These are phyloP conservation scores for Volucella inflata DNA, from an alignment of 2,888 invertebrate genomes.

Conservation along the genomic window DNA sequence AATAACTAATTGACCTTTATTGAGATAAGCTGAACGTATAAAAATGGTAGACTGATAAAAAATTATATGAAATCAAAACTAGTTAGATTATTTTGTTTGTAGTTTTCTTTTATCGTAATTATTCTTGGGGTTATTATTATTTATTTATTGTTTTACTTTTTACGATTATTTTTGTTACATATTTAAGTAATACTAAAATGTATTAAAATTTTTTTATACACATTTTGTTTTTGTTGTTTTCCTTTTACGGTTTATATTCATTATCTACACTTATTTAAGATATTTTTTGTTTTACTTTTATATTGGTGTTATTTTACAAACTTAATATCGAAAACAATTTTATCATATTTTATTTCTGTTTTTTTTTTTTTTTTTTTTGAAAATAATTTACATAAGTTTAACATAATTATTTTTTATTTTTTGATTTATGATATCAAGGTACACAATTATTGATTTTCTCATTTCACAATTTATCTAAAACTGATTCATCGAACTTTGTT, in stretches of 20 bases:
- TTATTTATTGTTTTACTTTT: constrained; percentile 8
- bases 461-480: constrained; percentile 38
- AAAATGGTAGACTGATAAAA: constrained; percentile 51
- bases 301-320: constrained; percentile 75
- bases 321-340: constrained; percentile 52
- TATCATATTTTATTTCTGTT: not conserved
- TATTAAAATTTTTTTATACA: constrained; percentile 69
- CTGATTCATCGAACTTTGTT: constrained; percentile 58
- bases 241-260: constrained; percentile 51
- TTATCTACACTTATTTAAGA: constrained; percentile 73
- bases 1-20: constrained; percentile 82
- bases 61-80: constrained; percentile 35
- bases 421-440: constrained; percentile 63
- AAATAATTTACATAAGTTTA: constrained; percentile 46
- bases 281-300: constrained; percentile 51
- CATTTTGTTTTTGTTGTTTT: constrained; percentile 33
- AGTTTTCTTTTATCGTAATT: constrained; percentile 43
- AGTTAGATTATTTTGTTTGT: constrained; percentile 2
- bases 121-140: constrained; percentile 42
- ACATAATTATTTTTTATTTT: constrained; percentile 15
- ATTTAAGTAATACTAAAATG: constrained; percentile 73
- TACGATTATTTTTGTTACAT: constrained; percentile 48
- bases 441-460: constrained; percentile 69
- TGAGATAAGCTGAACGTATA: constrained; percentile 77
- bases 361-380: constrained; percentile 28